Base-by-base conservation (phyloP, 2,888 invertebrate genomes). In the Phalangium opilio region DNA sequence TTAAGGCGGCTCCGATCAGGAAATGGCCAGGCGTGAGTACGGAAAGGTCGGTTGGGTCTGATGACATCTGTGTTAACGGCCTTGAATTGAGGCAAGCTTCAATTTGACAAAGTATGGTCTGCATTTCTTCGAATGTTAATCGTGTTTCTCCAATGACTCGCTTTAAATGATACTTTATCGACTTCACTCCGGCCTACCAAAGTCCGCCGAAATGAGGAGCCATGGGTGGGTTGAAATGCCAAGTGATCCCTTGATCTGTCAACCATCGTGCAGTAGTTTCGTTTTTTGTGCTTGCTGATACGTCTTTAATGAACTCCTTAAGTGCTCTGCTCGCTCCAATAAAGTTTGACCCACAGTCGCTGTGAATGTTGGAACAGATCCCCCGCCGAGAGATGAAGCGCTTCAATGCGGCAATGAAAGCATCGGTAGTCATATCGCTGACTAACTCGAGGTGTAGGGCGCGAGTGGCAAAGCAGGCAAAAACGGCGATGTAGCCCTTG, bases 1-100 rank as follows among this genome's bases (percentile, higher is more conserved):
- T 45, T 0, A 59, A 45, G 3, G 61, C 44, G 19, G 35, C 20
- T 10, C 58, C 60, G 27, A 62, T 59, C 7, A 63, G 48, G 44
- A 63, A 59, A 50, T 63, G 62, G 12, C 55, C 59, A 5, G 62
- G 61, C 1, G 61, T 61, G 1, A 62, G 44, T 5, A 56, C 51
- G 19, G 42, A 48, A 5, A 54, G 36, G 38, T 60, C 55, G 18
- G 57, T 49, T 11, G 57, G 52, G 48, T 58, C 58, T 3, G 45
- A 20, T 3, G 60, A 58, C 8, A 60, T 45, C 18, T 55, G 52
- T 11, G 51, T 50, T 1, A 64, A n/a, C 2, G 62, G 61, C 3
- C 60, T 43, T 8, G 60, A 60, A 46, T 62, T 63, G 3, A 62
- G 45, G 5, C 60, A 53, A 0, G 54, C 59, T 44, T 62, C 61